Base-by-base conservation (phyloP, 2,888 invertebrate species). In the Lucinisca nassula region DNA sequence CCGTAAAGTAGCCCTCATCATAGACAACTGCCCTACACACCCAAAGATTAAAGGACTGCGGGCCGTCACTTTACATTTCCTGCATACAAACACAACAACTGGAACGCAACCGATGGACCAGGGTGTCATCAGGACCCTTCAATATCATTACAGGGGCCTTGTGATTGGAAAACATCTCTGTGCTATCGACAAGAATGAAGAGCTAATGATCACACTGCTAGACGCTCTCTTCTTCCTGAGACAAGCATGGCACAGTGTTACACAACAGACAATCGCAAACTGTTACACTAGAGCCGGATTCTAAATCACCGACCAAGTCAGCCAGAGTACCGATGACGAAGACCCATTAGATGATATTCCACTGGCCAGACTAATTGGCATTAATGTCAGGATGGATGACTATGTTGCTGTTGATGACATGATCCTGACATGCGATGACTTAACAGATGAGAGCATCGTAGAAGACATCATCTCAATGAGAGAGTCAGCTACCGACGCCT, bases 1-100 rank as follows among this genome's bases (percentile, higher is more conserved):
- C 2, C 40, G 91, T 32, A 79, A 74, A 17, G 73, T 92, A 17
- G 84, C 82, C 30, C 35, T 91, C 30, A 73, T 93, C 37, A 45
- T 92, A 90, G 91, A 93, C 83, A 93, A 92, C 83, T 91, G 90
- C 37, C 82, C 88, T n/a, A 89, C 89, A 21, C 92, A 92, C 73
- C 91, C 92, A 8, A 51, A 84, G 12, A 24, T 92, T 3, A 51
- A 82, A 24, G 67, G 75, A 6, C 73, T 93, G 30, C 85, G 84
- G 73, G 76, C 78, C 12, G 77, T 90, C 4, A 77, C 76, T 37
- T 73, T 93, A 12, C 67, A 92, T 14, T 93, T 92, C 72, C 89
- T 93, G n/a, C 92, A 92, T n/a, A 89, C 92, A 14, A 92, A 92
- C 73, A 92, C 91, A 12, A 93, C 92, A 32, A 77, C 73, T 45